phyloP scores from a whole-genome alignment of 2,797 vertebrate species.

The Sphenodon punctatus region DNA sequence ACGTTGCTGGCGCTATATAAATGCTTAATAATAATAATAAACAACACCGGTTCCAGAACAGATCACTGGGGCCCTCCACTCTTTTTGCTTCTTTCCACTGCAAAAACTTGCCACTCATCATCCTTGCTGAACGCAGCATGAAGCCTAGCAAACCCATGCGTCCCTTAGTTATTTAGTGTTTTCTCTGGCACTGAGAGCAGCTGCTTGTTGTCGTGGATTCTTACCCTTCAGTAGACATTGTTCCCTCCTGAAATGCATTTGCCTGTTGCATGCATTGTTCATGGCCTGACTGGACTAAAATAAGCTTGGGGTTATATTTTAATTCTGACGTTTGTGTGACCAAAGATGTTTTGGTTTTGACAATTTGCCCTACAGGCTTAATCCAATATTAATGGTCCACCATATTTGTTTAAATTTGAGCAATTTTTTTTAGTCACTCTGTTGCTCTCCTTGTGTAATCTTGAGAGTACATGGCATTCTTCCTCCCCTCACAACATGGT shows the following conservation, averaged over 20 bases:
- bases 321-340: not conserved
- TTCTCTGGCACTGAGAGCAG: not conserved
- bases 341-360: not conserved
- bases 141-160: not conserved
- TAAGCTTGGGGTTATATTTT: not conserved
- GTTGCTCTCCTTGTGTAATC: not conserved
- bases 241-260: not conserved
- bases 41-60: too few species aligned
- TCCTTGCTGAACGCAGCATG: not conserved
- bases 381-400: not conserved
- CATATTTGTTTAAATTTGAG: not conserved
- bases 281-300: not conserved
- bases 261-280: not conserved
- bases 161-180: not conserved
- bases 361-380: rapidly evolving
- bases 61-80: too few species aligned
- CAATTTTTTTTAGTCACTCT: not conserved
- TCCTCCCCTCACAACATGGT: not conserved
- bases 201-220: not conserved
- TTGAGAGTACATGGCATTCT: not conserved
- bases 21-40: too few species aligned
- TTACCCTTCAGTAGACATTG: not conserved
- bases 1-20: too few species aligned
- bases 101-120: too few species aligned
- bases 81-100: too few species aligned